phyloP scores from a whole-genome alignment of 2,113 vertebrate species.

The Gallinago undulata region DNA sequence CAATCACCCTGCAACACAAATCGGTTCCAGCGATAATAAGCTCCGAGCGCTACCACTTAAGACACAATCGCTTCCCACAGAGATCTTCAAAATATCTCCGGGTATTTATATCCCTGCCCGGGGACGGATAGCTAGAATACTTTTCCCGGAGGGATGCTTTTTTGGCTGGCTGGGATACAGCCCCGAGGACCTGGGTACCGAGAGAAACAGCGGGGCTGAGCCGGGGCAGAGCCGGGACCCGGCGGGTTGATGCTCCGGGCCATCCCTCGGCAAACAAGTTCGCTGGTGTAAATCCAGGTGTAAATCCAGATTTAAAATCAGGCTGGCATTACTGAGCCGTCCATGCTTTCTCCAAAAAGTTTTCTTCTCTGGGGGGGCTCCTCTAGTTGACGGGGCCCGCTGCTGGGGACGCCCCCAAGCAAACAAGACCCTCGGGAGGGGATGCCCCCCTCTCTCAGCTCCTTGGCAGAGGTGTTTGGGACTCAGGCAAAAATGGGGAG shows the following conservation, averaged over 20 bases:
- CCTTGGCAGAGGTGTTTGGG: background rate
- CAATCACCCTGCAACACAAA: background rate
- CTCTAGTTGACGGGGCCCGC: too few species aligned
- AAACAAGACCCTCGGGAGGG: background rate
- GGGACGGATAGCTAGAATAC: background rate
- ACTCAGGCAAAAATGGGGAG: background rate
- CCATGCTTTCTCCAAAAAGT: background rate
- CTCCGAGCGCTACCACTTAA: background rate
- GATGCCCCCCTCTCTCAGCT: background rate
- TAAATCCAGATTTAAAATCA: background rate
- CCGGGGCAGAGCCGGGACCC: background rate
- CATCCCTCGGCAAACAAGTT: background rate
- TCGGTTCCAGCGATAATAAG: background rate
- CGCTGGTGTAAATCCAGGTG: background rate
- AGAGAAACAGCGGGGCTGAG: background rate
- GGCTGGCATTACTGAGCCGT: background rate
- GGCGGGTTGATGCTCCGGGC: background rate
- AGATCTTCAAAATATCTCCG: background rate
- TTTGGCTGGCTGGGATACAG: background rate
- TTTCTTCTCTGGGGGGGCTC: background rate
- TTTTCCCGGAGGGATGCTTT: background rate
- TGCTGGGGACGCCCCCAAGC: background rate
- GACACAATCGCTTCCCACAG: slow-evolving; percentile 4
- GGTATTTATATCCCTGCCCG: background rate
- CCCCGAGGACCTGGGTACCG: background rate